These are phyloP conservation scores for Vanessa tameamea DNA, from an alignment of 1,140 invertebrate genomes.

Conservation along the genomic window DNA sequence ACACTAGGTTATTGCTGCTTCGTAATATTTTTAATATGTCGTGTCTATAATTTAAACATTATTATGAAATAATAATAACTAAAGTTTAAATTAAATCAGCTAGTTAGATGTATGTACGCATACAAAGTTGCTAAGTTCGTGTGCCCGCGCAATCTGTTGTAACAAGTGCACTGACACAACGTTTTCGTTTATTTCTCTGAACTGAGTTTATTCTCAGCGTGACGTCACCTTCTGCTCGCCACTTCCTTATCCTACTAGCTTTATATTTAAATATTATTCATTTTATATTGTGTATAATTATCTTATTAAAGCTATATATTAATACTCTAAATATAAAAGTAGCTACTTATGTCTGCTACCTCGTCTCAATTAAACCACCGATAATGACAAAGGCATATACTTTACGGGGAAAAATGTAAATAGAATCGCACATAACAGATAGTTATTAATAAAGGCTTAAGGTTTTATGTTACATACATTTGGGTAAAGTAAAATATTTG, in stretches of 20 bases:
- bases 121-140: slow-evolving; percentile 52
- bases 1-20: too few species aligned
- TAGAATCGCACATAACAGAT: too few species aligned
- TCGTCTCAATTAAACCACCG: too few species aligned
- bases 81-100: too few species aligned
- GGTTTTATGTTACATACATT: not conserved
- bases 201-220: slow-evolving; percentile 66
- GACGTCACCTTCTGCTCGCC: slow-evolving; percentile 50
- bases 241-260: slow-evolving; percentile 36
- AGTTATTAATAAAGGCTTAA: too few species aligned
- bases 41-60: too few species aligned
- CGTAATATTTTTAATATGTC: too few species aligned
- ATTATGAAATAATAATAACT: too few species aligned
- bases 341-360: too few species aligned
- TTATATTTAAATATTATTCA: slow-evolving; percentile 15
- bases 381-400: too few species aligned
- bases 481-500: not conserved
- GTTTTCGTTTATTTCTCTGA: slow-evolving; percentile 56
- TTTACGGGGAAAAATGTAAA: too few species aligned
- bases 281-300: slow-evolving; percentile 5
- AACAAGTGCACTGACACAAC: slow-evolving; percentile 63
- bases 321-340: too few species aligned
- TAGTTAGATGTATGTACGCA: not conserved
- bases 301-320: not conserved
- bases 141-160: slow-evolving; percentile 44